Evolutionary conservation across 2,888 invertebrate genomes (phyloP).

Genomic region (Lycophotia porphyrea): DNA sequence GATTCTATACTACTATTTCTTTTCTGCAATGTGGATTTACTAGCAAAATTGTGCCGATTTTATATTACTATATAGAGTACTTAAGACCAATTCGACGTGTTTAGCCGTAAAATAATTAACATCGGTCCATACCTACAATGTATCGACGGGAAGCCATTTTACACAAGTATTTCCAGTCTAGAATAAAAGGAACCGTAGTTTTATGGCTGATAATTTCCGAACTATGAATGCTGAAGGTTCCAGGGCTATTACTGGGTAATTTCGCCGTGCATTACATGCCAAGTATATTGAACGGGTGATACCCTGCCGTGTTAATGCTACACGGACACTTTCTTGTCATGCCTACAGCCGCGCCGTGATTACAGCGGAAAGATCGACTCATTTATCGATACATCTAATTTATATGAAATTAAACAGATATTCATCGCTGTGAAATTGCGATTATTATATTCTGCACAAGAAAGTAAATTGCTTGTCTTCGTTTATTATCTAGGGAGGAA

Average conservation of each 20-base stretch:
- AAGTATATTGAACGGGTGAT: constrained; percentile 82
- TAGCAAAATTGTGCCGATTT: constrained; percentile 52
- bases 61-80: constrained; percentile 54
- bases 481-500: constrained; percentile 54
- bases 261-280: constrained; percentile 84
- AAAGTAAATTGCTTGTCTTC: constrained; percentile 52
- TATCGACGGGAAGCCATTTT: constrained; percentile 75
- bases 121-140: constrained; percentile 71
- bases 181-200: constrained; percentile 85
- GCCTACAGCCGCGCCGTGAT: constrained; percentile 74
- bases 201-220: constrained; percentile 89
- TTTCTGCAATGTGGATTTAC: constrained; percentile 51
- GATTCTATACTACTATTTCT: constrained; percentile 64
- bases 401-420: constrained; percentile 67
- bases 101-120: constrained; percentile 75
- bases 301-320: constrained; percentile 82
- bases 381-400: constrained; percentile 69
- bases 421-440: constrained; percentile 61
- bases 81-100: constrained; percentile 51
- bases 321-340: constrained; percentile 85
- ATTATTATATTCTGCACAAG: constrained; percentile 55
- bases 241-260: constrained; percentile 87
- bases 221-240: constrained; percentile 87
- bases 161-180: constrained; percentile 81
- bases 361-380: constrained; percentile 72